These are phyloP conservation scores for Phalacrocorax carbo DNA, from an alignment of 2,113 vertebrate genomes.

Conservation along the genomic window DNA sequence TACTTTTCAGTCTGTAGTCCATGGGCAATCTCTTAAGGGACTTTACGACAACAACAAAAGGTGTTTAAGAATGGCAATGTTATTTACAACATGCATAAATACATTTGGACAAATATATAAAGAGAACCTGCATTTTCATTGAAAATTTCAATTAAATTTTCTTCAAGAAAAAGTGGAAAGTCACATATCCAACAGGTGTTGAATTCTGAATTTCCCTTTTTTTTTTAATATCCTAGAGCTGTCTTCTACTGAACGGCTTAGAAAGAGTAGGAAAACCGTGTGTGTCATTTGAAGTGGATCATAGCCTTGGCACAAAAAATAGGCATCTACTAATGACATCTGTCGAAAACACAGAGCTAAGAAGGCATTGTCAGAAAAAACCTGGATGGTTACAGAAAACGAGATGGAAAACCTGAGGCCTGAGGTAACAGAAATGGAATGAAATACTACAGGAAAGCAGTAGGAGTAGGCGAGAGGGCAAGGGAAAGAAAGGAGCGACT, in stretches of 20 bases:
- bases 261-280: not conserved
- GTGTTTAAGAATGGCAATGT: not conserved
- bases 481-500: not conserved
- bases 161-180: not conserved
- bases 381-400: not conserved
- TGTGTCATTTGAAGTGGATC: not conserved
- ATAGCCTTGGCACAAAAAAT: not conserved
- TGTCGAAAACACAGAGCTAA: not conserved
- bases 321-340: not conserved
- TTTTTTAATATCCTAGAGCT: not conserved
- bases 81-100: not conserved
- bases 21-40: not conserved
- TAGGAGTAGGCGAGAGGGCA: not conserved
- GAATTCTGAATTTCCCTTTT: not conserved
- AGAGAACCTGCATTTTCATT: not conserved
- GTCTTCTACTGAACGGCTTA: not conserved
- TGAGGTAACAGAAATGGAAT: conserved; percentile 3
- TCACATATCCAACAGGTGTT: not conserved
- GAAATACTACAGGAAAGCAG: not conserved
- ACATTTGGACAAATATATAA: not conserved
- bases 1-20: not conserved
- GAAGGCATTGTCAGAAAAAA: not conserved
- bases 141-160: not conserved
- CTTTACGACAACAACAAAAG: not conserved
- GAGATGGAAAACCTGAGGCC: not conserved